Evolutionary conservation across 2,888 invertebrate species (phyloP), one percentile per base, ranked within the genome.

Genomic region (Cheilosia vulpina): DNA sequence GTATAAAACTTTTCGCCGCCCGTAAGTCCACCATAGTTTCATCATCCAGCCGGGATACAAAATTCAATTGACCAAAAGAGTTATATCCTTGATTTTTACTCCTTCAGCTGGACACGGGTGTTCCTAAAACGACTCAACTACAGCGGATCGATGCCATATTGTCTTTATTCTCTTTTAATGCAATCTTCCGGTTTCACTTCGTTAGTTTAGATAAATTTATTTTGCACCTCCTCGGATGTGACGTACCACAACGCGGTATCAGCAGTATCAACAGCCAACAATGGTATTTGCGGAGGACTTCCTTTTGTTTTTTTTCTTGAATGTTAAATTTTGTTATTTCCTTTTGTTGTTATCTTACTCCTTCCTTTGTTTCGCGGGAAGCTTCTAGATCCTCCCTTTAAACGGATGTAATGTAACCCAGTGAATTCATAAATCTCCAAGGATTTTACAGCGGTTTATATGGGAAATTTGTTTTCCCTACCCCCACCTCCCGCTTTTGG

Each of bases 121-220:
- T 71, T 19, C 17, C 9, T 62, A 43, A 53, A 72, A 62, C 62
- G 17, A 71, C 60, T 60, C 53, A 52, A 43, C 13, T 17, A 62
- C 31, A 53, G n/a, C 72, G 19, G 53, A 62, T 62, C 53, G 62
- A 62, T 62, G 60, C 52, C 62, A 34, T 72, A 72, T 62, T 62
- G 72, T 72, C 53, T 72, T 72, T 72, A 53, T 43, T 53, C 43
- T 43, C 24, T 15, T 72, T 71, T 52, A 60, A 71, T 60, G 71
- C 71, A 60, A 60, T 71, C 71, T 71, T 71, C 72, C 62, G 72
- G 62, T 62, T 62, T 72, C 72, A 72, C 62, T 62, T 62, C 53
- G 72, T 62, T 72, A 53, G 72, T 62, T 72, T 62, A 15, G 21
- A 27, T 53, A 19, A 2, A 24, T 41, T 53, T 41, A 24, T 24